These are phyloP conservation scores for Beroe ovata DNA, from an alignment of 37 sponge, comb jelly and placozoan species.

Conservation along the genomic window DNA sequence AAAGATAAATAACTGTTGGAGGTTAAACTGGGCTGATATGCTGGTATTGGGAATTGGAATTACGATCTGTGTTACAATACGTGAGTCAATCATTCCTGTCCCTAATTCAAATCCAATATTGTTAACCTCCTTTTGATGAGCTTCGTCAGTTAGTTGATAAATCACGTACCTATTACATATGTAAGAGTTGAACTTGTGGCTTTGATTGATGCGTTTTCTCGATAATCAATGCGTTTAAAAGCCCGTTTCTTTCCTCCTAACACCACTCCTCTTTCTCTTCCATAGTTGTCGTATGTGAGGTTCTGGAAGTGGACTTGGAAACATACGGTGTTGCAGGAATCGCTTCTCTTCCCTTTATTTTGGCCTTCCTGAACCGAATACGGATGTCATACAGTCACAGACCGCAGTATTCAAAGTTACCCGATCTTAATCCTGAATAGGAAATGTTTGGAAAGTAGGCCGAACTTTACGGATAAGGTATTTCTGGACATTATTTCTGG, in stretches of 20 bases:
- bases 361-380: background rate
- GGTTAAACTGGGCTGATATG: background rate
- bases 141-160: too few species aligned
- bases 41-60: background rate
- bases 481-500: too few species aligned
- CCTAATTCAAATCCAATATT: too few species aligned
- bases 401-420: background rate
- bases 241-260: too few species aligned
- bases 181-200: too few species aligned
- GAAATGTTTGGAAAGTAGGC: too few species aligned
- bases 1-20: background rate
- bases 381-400: slow-evolving; percentile 5
- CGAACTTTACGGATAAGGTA: too few species aligned
- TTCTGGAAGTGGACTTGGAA: slow-evolving; percentile 10
- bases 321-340: slow-evolving; percentile 37
- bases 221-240: background rate
- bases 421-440: background rate
- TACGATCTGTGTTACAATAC: background rate
- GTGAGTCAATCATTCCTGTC: background rate
- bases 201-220: too few species aligned
- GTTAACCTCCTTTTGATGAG: too few species aligned
- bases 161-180: too few species aligned
- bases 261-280: background rate
- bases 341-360: slow-evolving; percentile 19
- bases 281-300: slow-evolving; percentile 11